These are phyloP conservation scores for Drosophila pectinifera DNA, from an alignment of 1,140 invertebrate genomes.

Conservation along the genomic window DNA sequence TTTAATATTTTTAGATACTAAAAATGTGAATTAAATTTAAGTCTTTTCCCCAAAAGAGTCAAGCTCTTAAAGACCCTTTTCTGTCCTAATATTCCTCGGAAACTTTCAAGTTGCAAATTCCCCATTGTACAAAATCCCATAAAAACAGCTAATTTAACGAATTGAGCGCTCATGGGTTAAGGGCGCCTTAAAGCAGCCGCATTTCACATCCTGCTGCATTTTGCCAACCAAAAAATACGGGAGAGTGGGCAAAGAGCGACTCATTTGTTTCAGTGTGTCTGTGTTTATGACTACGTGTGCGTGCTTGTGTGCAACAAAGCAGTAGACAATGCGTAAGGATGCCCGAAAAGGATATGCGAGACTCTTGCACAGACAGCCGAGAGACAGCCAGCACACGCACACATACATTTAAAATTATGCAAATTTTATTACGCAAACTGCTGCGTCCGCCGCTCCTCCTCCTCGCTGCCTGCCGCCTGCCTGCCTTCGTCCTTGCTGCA, in stretches of 20 bases:
- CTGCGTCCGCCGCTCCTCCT: conserved; percentile 60
- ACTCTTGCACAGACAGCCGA: conserved; percentile 64
- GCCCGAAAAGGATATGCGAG: conserved; percentile 76
- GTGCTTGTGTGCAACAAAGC: conserved; percentile 67
- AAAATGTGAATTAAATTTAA: background rate
- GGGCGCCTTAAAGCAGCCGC: conserved; percentile 48
- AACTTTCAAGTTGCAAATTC: conserved; percentile 16
- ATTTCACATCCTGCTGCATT: conserved; percentile 37
- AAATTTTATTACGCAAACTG: conserved; percentile 85
- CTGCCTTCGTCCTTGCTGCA: conserved; percentile 49
- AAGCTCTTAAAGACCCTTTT: background rate
- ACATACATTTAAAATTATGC: conserved; percentile 83
- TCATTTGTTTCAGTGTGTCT: conserved; percentile 57
- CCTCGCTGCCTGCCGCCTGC: background rate
- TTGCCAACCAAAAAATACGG: conserved; percentile 4
- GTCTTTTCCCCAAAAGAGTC: background rate
- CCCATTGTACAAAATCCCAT: conserved; percentile 10
- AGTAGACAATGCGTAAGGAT: conserved; percentile 83
- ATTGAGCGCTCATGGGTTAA: conserved; percentile 42
- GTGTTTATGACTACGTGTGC: conserved; percentile 12
- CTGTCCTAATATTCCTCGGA: background rate
- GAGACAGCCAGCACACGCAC: conserved; percentile 54
- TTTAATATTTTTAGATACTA: too few species aligned
- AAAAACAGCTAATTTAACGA: conserved; percentile 25
- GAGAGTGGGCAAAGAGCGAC: conserved; percentile 21